phyloP scores from a whole-genome alignment of 2,888 invertebrate genomes.

The Lottia gigantea region DNA sequence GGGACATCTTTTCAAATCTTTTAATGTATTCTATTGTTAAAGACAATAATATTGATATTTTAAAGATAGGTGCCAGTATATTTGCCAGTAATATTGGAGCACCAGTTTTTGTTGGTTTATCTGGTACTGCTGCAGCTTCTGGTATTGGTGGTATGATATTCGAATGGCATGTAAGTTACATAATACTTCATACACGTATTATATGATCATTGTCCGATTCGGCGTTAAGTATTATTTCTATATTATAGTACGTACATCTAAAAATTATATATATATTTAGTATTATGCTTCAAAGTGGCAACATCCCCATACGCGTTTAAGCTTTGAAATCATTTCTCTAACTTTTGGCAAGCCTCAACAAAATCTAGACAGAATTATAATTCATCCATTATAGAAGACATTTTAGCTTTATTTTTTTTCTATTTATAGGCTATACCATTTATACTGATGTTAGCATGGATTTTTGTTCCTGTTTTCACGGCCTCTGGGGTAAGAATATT shows the following conservation, averaged over 20 bases:
- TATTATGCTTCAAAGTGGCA: too few relatives aligned
- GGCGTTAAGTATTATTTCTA: too few relatives aligned
- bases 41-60: too few relatives aligned
- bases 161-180: conserved; percentile 52
- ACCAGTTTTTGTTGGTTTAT: conserved; percentile 49
- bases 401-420: background rate
- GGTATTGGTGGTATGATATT: conserved; percentile 50
- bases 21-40: too few relatives aligned
- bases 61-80: conserved; percentile 39
- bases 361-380: too few relatives aligned
- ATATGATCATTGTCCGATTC: background rate
- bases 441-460: conserved; percentile 44
- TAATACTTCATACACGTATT: conserved; percentile 31
- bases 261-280: too few relatives aligned
- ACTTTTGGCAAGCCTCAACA: too few relatives aligned
- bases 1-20: too few relatives aligned
- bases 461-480: conserved; percentile 48
- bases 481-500: conserved; percentile 45
- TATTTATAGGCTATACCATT: conserved; percentile 41
- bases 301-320: too few relatives aligned
- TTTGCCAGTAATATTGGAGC: conserved; percentile 41
- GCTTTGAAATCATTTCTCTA: too few relatives aligned
- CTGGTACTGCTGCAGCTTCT: conserved; percentile 47
- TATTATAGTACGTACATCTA: too few relatives aligned
- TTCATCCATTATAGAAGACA: too few relatives aligned